Conservation (phyloP, 2,888 invertebrate species). For the Pilophorus perplexus region DNA sequence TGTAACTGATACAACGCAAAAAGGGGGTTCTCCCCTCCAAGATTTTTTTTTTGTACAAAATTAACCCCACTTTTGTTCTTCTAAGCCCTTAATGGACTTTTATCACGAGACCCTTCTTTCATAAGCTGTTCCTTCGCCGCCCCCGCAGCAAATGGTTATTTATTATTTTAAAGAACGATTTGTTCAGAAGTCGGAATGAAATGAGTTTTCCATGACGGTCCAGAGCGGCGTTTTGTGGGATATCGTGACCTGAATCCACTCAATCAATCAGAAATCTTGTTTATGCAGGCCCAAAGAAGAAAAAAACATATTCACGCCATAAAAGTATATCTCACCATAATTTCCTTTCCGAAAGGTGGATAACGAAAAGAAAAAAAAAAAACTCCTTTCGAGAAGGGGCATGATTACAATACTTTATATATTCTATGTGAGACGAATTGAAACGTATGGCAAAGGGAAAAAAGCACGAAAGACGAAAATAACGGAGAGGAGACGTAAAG, state of each 20-base stretch:
- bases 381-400: neutral
- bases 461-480: neutral
- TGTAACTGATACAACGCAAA: conserved; percentile 25
- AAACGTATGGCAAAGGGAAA: neutral
- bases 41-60: conserved; percentile 11
- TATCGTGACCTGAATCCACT: too few relatives aligned
- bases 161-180: conserved; percentile 19
- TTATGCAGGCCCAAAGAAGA: too few relatives aligned
- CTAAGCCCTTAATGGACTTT: neutral
- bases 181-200: too few relatives aligned
- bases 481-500: neutral
- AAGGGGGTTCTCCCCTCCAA: too few relatives aligned
- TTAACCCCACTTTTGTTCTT: conserved; percentile 15
- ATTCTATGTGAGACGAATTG: conserved; percentile 24
- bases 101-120: conserved; percentile 1
- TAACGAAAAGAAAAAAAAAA: neutral
- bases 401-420: conserved; percentile 37
- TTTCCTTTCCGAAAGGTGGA: too few relatives aligned
- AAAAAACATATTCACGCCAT: too few relatives aligned
- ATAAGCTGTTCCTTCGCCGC: neutral
- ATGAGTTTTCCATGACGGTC: too few relatives aligned
- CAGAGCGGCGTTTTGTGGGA: too few relatives aligned
- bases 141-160: neutral
- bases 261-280: too few relatives aligned
- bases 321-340: too few relatives aligned